Conservation (phyloP, 2,113 vertebrate species). For the Haplochromis burtoni region DNA sequence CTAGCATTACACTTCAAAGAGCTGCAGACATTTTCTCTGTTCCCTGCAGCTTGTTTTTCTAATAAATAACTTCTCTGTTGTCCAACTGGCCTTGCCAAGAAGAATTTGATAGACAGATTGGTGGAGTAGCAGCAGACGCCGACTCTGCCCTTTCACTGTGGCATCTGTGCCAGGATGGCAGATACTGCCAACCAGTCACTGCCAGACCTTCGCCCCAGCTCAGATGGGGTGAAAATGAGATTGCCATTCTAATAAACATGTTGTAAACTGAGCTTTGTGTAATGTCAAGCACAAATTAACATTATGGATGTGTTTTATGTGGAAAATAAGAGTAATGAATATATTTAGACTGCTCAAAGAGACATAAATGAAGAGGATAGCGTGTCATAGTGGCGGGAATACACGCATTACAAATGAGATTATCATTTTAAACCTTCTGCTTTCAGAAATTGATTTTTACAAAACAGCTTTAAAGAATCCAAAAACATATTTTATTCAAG, state of each 20-base stretch:
- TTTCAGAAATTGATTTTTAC: neutral
- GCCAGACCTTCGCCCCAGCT: neutral
- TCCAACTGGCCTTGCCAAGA: neutral
- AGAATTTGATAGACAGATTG: slow-evolving; percentile 18
- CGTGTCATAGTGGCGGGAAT: neutral
- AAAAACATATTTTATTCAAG: neutral
- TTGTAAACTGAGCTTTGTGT: neutral
- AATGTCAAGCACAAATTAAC: neutral
- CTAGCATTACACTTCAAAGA: neutral
- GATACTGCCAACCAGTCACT: neutral
- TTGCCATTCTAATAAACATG: neutral
- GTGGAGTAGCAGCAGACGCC: slow-evolving; percentile 6
- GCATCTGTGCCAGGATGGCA: slow-evolving; percentile 10
- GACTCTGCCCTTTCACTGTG: slow-evolving; percentile 14
- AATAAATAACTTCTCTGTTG: neutral
- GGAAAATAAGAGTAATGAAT: neutral
- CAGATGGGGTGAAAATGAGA: slow-evolving; percentile 1
- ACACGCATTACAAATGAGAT: neutral
- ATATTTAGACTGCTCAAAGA: neutral
- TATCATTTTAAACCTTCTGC: neutral
- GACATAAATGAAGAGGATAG: neutral
- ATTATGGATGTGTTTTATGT: neutral
- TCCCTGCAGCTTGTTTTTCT: neutral
- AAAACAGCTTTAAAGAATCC: neutral
- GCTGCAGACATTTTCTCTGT: neutral